Evolutionary conservation across 2,888 invertebrate genomes (phyloP).

Genomic region (Caenorhabditis japonica): DNA sequence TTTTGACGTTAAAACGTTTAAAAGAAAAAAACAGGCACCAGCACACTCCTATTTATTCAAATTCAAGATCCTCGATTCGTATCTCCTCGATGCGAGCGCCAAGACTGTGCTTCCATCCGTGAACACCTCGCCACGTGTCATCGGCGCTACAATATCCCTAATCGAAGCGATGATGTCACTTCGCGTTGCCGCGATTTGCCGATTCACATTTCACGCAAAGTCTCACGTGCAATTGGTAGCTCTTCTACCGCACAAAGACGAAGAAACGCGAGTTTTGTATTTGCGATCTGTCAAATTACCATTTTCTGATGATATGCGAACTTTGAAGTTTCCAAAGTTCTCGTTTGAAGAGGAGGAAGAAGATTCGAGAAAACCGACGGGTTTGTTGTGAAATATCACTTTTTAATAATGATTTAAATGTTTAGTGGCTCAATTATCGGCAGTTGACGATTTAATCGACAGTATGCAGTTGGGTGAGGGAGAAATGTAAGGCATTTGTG

Average conservation of each 20-base stretch:
- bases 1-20: too few relatives aligned
- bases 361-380: slow-evolving; percentile 31
- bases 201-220: slow-evolving; percentile 51
- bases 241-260: slow-evolving; percentile 45
- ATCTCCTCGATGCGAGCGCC: slow-evolving; percentile 48
- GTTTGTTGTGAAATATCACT: slow-evolving; percentile 18
- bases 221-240: slow-evolving; percentile 55
- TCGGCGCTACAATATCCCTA: slow-evolving; percentile 33
- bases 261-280: slow-evolving; percentile 38
- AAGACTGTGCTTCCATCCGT: slow-evolving; percentile 48
- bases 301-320: slow-evolving; percentile 56
- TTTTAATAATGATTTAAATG: too few relatives aligned
- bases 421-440: slow-evolving; percentile 38
- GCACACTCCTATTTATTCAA: too few relatives aligned
- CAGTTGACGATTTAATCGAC: slow-evolving; percentile 59
- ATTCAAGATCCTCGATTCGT: slow-evolving; percentile 52
- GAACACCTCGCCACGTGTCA: slow-evolving; percentile 16
- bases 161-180: slow-evolving; percentile 52
- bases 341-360: slow-evolving; percentile 13
- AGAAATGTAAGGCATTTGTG: slow-evolving; percentile 39
- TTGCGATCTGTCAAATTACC: slow-evolving; percentile 54
- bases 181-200: slow-evolving; percentile 56
- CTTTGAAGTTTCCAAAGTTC: slow-evolving; percentile 51
- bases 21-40: too few relatives aligned
- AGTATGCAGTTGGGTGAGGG: slow-evolving; percentile 34